phyloP scores from a whole-genome alignment of 2,888 invertebrate genomes.

The Aleiodes leptofemur region DNA sequence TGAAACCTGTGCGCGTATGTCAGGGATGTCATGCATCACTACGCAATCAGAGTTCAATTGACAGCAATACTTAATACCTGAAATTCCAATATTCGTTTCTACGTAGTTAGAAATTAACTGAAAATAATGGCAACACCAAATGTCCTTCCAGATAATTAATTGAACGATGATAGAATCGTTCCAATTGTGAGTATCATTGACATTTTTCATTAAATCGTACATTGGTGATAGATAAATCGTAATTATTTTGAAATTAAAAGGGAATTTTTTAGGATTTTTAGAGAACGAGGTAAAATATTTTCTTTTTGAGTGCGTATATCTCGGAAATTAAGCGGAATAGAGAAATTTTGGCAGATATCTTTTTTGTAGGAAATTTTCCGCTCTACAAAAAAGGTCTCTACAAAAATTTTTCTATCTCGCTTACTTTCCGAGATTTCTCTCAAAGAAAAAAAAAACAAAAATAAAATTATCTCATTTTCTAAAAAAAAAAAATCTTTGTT shows the following conservation, averaged over 20 bases:
- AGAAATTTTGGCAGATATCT: too few species aligned
- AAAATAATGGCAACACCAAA: slow-evolving; percentile 23
- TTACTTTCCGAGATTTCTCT: too few species aligned
- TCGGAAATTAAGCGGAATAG: too few species aligned
- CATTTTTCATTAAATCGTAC: neutral
- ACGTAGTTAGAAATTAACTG: slow-evolving; percentile 20
- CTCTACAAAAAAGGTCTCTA: too few species aligned
- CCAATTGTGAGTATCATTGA: slow-evolving; percentile 18
- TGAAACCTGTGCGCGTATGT: slow-evolving; percentile 96
- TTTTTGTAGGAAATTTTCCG: too few species aligned
- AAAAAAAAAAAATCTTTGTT: too few species aligned
- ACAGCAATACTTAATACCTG: slow-evolving; percentile 65
- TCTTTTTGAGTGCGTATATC: too few species aligned
- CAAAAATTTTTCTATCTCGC: too few species aligned
- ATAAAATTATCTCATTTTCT: too few species aligned
- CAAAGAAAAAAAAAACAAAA: too few species aligned
- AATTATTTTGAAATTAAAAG: neutral
- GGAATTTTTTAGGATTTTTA: neutral
- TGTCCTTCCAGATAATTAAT: slow-evolving; percentile 24
- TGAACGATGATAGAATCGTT: neutral
- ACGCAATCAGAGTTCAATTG: slow-evolving; percentile 69
- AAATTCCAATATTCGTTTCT: slow-evolving; percentile 3
- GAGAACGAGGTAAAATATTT: neutral
- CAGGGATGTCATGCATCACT: slow-evolving; percentile 89
- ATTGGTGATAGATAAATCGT: too few species aligned